Base-by-base conservation (phyloP, 2,113 vertebrate genomes). In the Paramisgurnus dabryanus region DNA sequence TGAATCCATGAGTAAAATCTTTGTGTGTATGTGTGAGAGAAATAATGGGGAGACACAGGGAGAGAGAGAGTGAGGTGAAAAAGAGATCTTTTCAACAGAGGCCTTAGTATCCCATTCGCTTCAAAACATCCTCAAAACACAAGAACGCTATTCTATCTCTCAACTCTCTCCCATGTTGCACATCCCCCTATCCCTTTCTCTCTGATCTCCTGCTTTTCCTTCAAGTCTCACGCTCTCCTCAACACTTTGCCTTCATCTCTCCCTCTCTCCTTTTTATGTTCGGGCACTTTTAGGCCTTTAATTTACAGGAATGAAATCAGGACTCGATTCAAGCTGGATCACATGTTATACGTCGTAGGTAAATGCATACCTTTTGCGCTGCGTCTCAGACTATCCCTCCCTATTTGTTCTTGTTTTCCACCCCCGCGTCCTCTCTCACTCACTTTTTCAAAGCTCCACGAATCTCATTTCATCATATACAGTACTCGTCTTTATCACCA, bases 401-500 rank as follows among this genome's bases (percentile, higher is more conserved):
- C 57, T 80, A 64, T 64, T 49, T 45, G 47, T 76, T n/a, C 60
- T 57, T 65, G 27, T 65, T 60, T 77, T 18, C 40, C 74, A 4
- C 74, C 53, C 81, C 47, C 69, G 18, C 66, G 7, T 41, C 73
- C 61, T 79, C 69, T 76, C 70, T 75, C 76, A 27, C 61, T 57
- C 65, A 74, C 45, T 58, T 83, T 90, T 86, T 87, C 87, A 86
- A 87, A 87, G 86, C 86, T 87, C 83, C 75, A 87, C 88, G 90
- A 91, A 91, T 91, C 88, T 91, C 89, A 93, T 89, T 91, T 91
- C 88, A 91, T 91, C 88, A 88, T 87, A 87, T 89, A 89, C 27
- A 34, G 27, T 34, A 34, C 89, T 88, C 88, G 85, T 91, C 89
- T 91, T 90, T 88, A 91, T 91, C 89, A 89, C 86, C 61, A 89